Conservation (phyloP, 2,888 invertebrate species). For the Euclidia mi region DNA sequence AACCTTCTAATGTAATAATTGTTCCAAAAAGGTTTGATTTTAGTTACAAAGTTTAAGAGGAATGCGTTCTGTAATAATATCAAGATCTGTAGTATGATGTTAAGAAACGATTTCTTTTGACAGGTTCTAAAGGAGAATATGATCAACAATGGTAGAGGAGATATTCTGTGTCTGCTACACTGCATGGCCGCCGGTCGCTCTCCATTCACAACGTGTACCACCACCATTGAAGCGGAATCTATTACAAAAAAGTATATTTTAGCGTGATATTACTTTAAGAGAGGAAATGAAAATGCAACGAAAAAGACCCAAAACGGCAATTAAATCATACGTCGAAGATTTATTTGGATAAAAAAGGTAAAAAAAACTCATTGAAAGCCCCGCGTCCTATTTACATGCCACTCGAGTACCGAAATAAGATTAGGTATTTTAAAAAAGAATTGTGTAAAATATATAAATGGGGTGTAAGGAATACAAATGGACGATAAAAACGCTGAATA, state of each 20-base stretch:
- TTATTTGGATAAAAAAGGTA: constrained; percentile 48
- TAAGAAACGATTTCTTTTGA: constrained; percentile 56
- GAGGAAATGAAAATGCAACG: too few relatives aligned
- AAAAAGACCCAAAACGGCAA: too few relatives aligned
- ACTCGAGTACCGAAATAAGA: too few relatives aligned
- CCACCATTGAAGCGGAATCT: constrained; percentile 95
- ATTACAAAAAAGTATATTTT: constrained; percentile 61
- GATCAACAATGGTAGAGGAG: constrained; percentile 61
- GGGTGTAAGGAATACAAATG: constrained; percentile 70
- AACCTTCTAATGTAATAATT: constrained; percentile 63
- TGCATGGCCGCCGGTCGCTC: constrained; percentile 92
- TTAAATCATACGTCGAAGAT: too few relatives aligned
- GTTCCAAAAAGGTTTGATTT: constrained; percentile 54
- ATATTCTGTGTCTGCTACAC: constrained; percentile 68
- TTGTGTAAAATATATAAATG: constrained; percentile 62
- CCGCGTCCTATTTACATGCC: too few relatives aligned
- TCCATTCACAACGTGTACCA: constrained; percentile 95
- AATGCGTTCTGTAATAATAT: constrained; percentile 53
- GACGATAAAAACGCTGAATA: constrained; percentile 63
- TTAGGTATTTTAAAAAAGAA: constrained; percentile 52
- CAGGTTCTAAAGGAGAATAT: constrained; percentile 59
- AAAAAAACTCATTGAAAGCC: constrained; percentile 29
- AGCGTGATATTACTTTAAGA: constrained; percentile 29
- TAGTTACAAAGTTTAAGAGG: constrained; percentile 47
- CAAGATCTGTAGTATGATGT: constrained; percentile 48